Conservation (phyloP, 2,797 vertebrate species). For the Coccyzus lansbergi region DNA sequence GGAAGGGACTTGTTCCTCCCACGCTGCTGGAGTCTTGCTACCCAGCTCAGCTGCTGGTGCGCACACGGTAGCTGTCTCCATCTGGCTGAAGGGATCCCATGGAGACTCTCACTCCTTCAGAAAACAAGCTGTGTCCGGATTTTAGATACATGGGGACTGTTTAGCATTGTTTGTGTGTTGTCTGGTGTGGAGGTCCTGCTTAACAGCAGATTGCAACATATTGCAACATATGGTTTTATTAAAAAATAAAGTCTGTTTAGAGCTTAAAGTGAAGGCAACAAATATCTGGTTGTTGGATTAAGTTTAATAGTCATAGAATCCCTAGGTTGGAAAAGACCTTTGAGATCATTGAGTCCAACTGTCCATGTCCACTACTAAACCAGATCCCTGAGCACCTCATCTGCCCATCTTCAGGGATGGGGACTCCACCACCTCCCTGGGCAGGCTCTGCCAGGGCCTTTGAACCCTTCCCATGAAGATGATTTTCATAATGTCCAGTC, state of each 20-base stretch:
- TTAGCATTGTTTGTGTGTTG: neutral
- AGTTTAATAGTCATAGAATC: too few species aligned
- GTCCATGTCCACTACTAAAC: too few species aligned
- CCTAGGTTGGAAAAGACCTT: too few species aligned
- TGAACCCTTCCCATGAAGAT: too few species aligned
- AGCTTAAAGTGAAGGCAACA: neutral
- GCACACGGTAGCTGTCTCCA: neutral
- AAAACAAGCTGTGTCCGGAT: neutral
- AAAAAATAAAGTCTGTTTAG: neutral
- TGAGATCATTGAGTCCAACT: too few species aligned
- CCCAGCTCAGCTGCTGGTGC: neutral
- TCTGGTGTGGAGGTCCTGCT: neutral
- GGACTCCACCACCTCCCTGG: too few species aligned
- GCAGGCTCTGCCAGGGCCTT: too few species aligned
- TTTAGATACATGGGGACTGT: neutral
- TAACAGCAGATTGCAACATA: neutral
- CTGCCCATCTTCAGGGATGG: too few species aligned
- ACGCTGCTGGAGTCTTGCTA: fast-evolving
- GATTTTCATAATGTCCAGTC: too few species aligned
- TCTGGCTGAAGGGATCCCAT: neutral
- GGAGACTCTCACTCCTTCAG: neutral
- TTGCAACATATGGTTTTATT: neutral
- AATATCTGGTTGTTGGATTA: neutral
- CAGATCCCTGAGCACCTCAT: too few species aligned
- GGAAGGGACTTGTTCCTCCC: neutral